Evolutionary conservation across 2,888 invertebrate genomes (phyloP).

Genomic region (Liodrosophila aerea): DNA sequence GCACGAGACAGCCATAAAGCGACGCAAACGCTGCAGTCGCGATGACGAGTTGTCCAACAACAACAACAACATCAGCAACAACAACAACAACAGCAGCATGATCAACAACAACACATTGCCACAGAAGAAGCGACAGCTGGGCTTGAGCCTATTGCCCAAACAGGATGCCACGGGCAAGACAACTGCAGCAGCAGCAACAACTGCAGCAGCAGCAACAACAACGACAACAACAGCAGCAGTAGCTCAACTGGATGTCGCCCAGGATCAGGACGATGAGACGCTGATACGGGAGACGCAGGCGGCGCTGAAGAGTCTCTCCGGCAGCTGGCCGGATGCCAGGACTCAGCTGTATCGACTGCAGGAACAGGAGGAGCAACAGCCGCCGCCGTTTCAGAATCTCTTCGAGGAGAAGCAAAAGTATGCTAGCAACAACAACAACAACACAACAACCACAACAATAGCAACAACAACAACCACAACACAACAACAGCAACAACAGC

Average conservation of each 20-base stretch:
- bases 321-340: conserved; percentile 90
- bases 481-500: conserved; percentile 14
- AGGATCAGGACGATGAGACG: conserved; percentile 90
- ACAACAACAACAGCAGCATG: conserved; percentile 42
- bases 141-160: conserved; percentile 29
- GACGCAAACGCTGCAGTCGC: conserved; percentile 81
- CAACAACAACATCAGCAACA: conserved; percentile 61
- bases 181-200: conserved; percentile 2
- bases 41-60: conserved; percentile 79
- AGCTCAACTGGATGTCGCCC: conserved; percentile 66
- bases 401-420: conserved; percentile 90
- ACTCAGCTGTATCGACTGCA: conserved; percentile 86
- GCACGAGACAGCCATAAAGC: conserved; percentile 80
- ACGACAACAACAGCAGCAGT: conserved; percentile 14
- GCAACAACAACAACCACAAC: conserved; percentile 9
- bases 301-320: conserved; percentile 92
- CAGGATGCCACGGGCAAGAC: background rate
- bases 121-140: conserved; percentile 80
- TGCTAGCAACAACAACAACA: conserved; percentile 43
- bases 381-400: conserved; percentile 91
- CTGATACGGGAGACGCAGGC: conserved; percentile 94
- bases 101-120: conserved; percentile 67
- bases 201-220: conserved; percentile 14
- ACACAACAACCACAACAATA: conserved; percentile 2
- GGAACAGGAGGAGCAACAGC: conserved; percentile 90